Evolutionary conservation across 2,797 vertebrate genomes (phyloP), one percentile per base, ranked within the genome.

Genomic region (Notolepis coatsorum): DNA sequence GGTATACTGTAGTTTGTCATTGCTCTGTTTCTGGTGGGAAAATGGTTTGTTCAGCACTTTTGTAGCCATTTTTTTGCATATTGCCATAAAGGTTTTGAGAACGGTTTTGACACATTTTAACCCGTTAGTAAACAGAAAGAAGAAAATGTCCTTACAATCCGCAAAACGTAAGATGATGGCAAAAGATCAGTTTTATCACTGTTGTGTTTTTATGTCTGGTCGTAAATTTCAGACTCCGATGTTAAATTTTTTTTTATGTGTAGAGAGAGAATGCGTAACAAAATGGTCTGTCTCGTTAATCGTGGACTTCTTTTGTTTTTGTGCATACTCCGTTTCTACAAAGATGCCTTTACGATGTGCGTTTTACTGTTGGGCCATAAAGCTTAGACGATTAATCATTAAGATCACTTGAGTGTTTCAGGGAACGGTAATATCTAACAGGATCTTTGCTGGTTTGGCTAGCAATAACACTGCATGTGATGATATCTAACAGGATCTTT

Each of bases 311-410:
- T 38, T 59, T 47, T 35, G 35, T 37, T 13, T 15, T 25, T 7
- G 25, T 48, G 43, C 43, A 37, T 47, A 48, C 21, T 48, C 18
- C 9, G 30, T 47, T 49, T 58, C 28, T 65, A 41, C 46, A 42
- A 56, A 61, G 55, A 67, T 65, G 45, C 62, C 48, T 58, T 49
- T 33, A 8, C 69, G 79, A 71, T 91, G 91, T 92, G 89, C 89
- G 71, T 91, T 88, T 92, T 92, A 87, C 88, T 93, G 88, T 89
- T 86, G 84, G 83, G 78, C 79, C 75, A 80, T 90, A 86, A 83
- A 88, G 89, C 75, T 70, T 77, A 85, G 70, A 84, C 83, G 88
- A 88, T 71, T 88, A 86, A 85, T 83, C 89, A 67, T 82, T 28
- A 72, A 68, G 62, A 74, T 62, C 41, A 88, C 38, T 71, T 67